A percentile compares a stretch with the other conserved stretches of the same genome.
Conservation (phyloP, 2,113 vertebrate species). For the Cryptoleucopteryx plumbea region DNA sequence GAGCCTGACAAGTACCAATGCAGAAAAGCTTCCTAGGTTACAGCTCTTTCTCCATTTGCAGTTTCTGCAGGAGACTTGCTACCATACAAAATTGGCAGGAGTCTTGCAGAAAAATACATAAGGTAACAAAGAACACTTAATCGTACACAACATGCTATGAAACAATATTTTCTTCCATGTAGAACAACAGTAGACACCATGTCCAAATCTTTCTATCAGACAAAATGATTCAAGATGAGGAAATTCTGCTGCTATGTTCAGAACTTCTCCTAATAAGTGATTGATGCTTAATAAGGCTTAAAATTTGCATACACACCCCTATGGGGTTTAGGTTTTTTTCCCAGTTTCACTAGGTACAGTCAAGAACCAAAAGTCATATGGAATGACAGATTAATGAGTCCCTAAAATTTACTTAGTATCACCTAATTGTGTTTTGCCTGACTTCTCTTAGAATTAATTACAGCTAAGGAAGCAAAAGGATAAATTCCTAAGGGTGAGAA, state of each 20-base stretch:
- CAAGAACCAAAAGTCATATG: neutral
- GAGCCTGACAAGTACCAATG: neutral
- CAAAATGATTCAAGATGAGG: neutral
- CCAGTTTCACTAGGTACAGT: neutral
- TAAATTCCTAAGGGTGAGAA: neutral
- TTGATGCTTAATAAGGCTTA: neutral
- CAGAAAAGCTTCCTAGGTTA: neutral
- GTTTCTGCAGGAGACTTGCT: neutral
- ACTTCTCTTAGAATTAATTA: neutral
- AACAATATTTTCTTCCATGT: neutral
- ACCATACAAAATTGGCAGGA: neutral
- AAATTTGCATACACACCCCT: neutral
- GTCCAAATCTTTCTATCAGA: neutral
- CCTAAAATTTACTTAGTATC: neutral
- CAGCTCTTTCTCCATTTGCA: neutral
- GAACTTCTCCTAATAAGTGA: neutral
- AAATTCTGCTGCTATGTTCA: neutral
- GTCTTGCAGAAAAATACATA: neutral
- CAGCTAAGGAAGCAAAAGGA: neutral
- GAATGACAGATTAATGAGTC: neutral
- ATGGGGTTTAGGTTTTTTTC: rapidly evolving
- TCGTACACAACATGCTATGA: neutral
- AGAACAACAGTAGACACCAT: neutral
- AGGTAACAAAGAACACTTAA: neutral
- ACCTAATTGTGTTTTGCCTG: neutral